Evolutionary conservation across 53 echinoderm and acorn worm genomes (phyloP).

Genomic region (Echinarachnius parma): DNA sequence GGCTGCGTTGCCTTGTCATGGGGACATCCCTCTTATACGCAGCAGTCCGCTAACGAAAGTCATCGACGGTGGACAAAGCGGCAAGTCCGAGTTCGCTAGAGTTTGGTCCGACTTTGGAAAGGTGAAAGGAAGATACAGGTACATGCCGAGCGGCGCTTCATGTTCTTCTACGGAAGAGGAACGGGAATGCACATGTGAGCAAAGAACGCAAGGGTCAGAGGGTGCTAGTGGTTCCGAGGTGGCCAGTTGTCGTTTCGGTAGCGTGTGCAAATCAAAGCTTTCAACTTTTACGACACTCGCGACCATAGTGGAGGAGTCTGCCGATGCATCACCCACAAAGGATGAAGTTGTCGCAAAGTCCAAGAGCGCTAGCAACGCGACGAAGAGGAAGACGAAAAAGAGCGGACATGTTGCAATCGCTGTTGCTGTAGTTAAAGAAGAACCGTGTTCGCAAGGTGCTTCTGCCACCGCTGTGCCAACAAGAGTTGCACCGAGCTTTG

Average conservation of each 20-base stretch:
- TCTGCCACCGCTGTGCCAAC: too few species aligned
- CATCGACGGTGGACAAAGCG: background rate
- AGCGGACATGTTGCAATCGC: background rate
- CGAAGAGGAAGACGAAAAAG: background rate
- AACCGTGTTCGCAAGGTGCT: background rate
- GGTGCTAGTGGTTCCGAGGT: background rate
- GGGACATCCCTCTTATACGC: slow-evolving; percentile 12
- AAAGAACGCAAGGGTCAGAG: background rate
- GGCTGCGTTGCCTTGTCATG: slow-evolving; percentile 12
- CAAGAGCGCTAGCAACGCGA: background rate
- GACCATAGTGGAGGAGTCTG: slow-evolving; percentile 79
- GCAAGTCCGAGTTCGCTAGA: background rate
- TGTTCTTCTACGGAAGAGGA: slow-evolving; percentile 6
- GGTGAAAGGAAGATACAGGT: slow-evolving; percentile 16
- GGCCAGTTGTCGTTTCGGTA: slow-evolving; percentile 8
- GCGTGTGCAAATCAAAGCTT: slow-evolving; percentile 49
- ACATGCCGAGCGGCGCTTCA: background rate
- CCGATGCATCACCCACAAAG: slow-evolving; percentile 30
- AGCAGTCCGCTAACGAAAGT: background rate
- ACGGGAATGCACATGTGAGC: background rate
- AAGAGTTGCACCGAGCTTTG: background rate
- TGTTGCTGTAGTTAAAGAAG: background rate
- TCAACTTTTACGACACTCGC: slow-evolving; percentile 71
- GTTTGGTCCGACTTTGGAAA: slow-evolving; percentile 21
- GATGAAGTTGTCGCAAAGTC: background rate